Evolutionary conservation across 2,113 vertebrate genomes (phyloP).

Genomic region (Opisthocomus hoazin): DNA sequence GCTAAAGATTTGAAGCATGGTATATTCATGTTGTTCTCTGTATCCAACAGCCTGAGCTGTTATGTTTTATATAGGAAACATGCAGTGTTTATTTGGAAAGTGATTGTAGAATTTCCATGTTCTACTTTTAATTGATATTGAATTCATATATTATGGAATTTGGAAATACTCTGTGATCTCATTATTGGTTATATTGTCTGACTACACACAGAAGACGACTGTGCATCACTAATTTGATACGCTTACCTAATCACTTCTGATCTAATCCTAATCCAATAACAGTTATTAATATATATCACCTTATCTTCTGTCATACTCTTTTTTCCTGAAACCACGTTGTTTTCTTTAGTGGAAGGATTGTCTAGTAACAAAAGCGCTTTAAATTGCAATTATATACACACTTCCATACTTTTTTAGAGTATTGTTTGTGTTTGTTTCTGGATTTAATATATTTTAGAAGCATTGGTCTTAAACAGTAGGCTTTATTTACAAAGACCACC

Average conservation of each 20-base stretch:
- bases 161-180: fast-evolving
- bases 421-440: fast-evolving
- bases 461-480: background rate
- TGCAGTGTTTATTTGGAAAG: background rate
- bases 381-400: background rate
- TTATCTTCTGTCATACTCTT: background rate
- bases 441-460: background rate
- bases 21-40: background rate
- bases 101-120: background rate
- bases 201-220: background rate
- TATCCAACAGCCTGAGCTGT: background rate
- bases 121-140: background rate
- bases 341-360: background rate
- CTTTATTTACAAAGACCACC: background rate
- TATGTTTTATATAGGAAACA: background rate
- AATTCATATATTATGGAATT: background rate
- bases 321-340: background rate
- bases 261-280: background rate
- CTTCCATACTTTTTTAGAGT: background rate
- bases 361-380: background rate
- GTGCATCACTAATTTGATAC: background rate
- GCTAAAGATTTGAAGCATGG: background rate
- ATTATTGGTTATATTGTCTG: background rate
- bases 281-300: background rate
- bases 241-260: background rate